Evolutionary conservation across 2,113 vertebrate species (phyloP), one percentile per base, ranked within the genome.

Genomic region (Cricetomys ansorgei): DNA sequence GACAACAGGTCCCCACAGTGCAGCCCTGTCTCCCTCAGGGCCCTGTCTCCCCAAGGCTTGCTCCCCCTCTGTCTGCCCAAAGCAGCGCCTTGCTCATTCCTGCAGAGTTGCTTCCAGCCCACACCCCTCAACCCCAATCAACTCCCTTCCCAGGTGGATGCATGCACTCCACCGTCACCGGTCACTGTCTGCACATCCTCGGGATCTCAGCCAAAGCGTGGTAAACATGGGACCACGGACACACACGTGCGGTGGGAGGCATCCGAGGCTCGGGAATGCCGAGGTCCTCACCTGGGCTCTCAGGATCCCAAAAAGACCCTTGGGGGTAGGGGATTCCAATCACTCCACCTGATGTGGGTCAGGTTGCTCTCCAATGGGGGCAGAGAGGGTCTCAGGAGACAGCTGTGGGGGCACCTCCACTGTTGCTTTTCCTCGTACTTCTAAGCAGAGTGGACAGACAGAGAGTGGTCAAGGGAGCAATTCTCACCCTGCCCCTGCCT

Each of bases 1-100:
- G 69, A 21, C 25, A 11, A 3, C 2, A 27, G 50, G 11, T 16
- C 53, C 9, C 0, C 19, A 19, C 2, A 27, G 27, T 75, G 4
- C 64, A 65, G 59, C 23, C 55, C 70, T 40, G 11, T 40, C 75
- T 65, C 25, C 76, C 55, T 88, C 65, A 40, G 2, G 2, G 53
- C 9, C 76, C 25, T 43, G 11, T 62, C 43, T 80, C 17, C 0
- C 12, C 5, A 40, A 4, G 7, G 72, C 21, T n/a, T n/a, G 17
- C 37, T 15, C 25, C 64, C 16, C 0, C 48, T 73, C 48, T 9
- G 0, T n/a, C 59, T 73, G 37, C 45, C 29, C 62, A 25, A 21
- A 2, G 16, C 75, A 76, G 45, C 77, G 25, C 9, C 11, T n/a
- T 72, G 53, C 9, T 88, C 45, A 50, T 69, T 70, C 69, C 12